These are phyloP conservation scores for Forbesichthys papilliferus DNA, from an alignment of 2,113 vertebrate genomes.

Conservation along the genomic window DNA sequence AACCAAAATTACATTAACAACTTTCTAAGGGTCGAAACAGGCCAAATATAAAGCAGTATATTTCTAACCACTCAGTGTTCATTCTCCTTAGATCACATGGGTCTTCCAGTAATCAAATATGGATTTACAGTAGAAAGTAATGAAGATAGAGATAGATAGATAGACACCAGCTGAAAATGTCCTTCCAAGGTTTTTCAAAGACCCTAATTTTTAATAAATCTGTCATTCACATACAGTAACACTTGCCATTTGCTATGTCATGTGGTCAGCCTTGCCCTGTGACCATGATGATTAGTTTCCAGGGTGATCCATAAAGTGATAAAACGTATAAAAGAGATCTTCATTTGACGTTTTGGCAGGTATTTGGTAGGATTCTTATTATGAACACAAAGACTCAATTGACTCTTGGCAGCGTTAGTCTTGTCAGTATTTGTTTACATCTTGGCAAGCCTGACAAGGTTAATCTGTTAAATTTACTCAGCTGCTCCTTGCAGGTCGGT, in stretches of 20 bases:
- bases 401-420: conserved; percentile 4
- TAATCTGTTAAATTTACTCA: conserved; percentile 12
- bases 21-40: conserved; percentile 34
- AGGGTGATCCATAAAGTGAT: conserved; percentile 13
- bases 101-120: conserved; percentile 61
- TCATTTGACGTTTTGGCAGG: conserved; percentile 15
- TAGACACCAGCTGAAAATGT: conserved; percentile 46
- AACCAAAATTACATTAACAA: conserved; percentile 43
- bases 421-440: conserved; percentile 13
- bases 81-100: conserved; percentile 45
- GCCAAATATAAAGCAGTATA: conserved; percentile 47
- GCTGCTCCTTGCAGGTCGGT: conserved; percentile 12
- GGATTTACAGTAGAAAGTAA: conserved; percentile 60
- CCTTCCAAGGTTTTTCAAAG: conserved; percentile 34
- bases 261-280: conserved; percentile 7
- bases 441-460: neutral
- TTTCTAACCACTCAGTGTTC: conserved; percentile 50
- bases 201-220: conserved; percentile 19
- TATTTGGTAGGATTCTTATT: no score
- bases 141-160: no score
- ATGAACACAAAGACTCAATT: neutral
- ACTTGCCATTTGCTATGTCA: conserved; percentile 26
- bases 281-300: conserved; percentile 9
- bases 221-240: conserved; percentile 23
- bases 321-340: conserved; percentile 1